A percentile compares a stretch with the other conserved stretches of the same genome.
Conservation (phyloP, 2,888 invertebrate species). For the Thereva nobilitata region DNA sequence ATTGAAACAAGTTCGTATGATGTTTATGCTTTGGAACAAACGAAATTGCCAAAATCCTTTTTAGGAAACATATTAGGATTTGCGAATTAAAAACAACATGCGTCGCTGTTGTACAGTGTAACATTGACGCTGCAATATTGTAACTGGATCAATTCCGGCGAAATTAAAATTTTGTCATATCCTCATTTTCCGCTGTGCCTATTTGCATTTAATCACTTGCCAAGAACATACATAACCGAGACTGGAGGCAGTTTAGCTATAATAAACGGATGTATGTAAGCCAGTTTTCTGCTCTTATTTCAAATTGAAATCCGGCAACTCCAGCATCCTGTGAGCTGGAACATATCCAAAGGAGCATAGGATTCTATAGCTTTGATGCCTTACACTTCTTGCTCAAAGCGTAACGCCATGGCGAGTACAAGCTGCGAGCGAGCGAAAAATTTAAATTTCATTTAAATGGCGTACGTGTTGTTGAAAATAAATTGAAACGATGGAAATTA, state of each 20-base stretch:
- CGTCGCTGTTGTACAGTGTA: too few species aligned
- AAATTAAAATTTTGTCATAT: too few species aligned
- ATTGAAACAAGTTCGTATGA: too few species aligned
- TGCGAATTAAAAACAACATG: too few species aligned
- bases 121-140: too few species aligned
- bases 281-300: slow-evolving; percentile 7
- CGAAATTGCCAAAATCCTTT: too few species aligned
- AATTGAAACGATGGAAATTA: slow-evolving; percentile 33
- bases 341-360: slow-evolving; percentile 1
- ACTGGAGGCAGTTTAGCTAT: background rate
- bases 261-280: slow-evolving; percentile 5
- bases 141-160: too few species aligned
- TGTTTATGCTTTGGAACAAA: too few species aligned
- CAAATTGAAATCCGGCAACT: slow-evolving; percentile 24
- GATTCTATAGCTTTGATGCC: background rate
- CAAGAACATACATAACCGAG: background rate
- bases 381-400: too few species aligned
- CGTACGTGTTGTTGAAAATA: slow-evolving; percentile 31
- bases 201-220: slow-evolving; percentile 32
- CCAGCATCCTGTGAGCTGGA: slow-evolving; percentile 17
- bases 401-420: background rate
- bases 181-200: background rate
- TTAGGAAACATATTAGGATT: too few species aligned
- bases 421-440: slow-evolving; percentile 7
- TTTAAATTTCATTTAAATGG: slow-evolving; percentile 26